Evolutionary conservation across 2,797 vertebrate genomes (phyloP), one percentile per base, ranked within the genome.

Genomic region (Taenioides sp.): DNA sequence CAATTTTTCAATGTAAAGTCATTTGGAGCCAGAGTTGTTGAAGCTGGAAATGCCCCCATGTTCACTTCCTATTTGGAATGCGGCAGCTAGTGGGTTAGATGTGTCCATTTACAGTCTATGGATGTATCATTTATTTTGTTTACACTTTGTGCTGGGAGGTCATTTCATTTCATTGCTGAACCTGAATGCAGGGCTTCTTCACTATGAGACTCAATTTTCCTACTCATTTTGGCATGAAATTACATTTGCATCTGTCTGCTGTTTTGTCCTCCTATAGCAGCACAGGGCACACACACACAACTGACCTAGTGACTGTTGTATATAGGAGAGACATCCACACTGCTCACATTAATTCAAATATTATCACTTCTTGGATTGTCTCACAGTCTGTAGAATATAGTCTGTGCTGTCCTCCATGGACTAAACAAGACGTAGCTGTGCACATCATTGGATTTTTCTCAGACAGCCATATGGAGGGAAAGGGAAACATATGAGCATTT

Each of bases 141-240:
- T 43, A 43, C 11, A 11, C 34, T n/a, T 37, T 40, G 3, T 40
- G 34, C 11, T 10, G 10, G 61, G 23, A 40, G 34, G 61, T 63
- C 31, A 63, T 43, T 43, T 63, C 10, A 37, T 43, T 22, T 14
- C n/a, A n/a, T 5, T 22, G 34, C 20, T 40, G 43, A 47, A 5
- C 16, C 20, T 40, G 43, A 47, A 47, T 47, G 61, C 10, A 43
- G 61, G 4, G n/a, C 61, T 63, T 63, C 34, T 40, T 23, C 40
- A 7, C 63, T 25, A 1, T 47, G 25, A 49, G 40, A 3, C 17
- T 7, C 43, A 27, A 49, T 65, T 49, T 27, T 18, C 5, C 16
- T 50, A 16, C n/a, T 49, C 40, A 18, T 27, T 65, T 49, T 49
- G 43, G 14, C 63, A 65, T 65, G 22, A 65, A 65, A 49, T 65